Base-by-base conservation (phyloP, 1,140 invertebrate species). In the Linepithema humile region DNA sequence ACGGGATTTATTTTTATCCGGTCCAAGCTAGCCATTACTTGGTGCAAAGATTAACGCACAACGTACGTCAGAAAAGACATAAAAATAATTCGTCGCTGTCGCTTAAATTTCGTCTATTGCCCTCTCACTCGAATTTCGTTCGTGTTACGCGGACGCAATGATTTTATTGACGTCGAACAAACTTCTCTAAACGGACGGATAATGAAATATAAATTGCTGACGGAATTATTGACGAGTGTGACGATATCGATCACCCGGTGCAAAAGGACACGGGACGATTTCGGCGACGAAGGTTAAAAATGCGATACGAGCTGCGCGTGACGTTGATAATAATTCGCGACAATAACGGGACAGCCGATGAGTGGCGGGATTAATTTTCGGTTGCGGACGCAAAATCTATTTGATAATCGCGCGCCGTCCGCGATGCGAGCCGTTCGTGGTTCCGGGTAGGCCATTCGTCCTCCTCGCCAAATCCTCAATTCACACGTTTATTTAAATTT, bases 121-220 rank as follows among this genome's bases (percentile, higher is more conserved):
- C 7, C 23, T 15, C 1, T 38, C 12, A 23, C 53, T 23, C 32
- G n/a, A n/a, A n/a, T n/a, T 29, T 48, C 48, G 12, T 62, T 10
- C 9, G 29, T 35, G n/a, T 74, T 74, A 20, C 48, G 23, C 74
- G 35, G 23, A 40, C 45, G 40, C 48, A 48, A 32, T 67, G 64
- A 80, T 69, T 80, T 45, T 64, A 69, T 80, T 80, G 75, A 80
- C 48, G 29, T 77, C 59, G 57, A 48, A 77, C 73, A 77, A 20
- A 48, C 23, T 15, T 17, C 32, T 69, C 48, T 69, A 70, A 80
- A 69, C 75, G 75, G 75, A 53, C 64, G 62, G 26, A 40, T 55
- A 70, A 80, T 69, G 70, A 80, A 55, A 70, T 40, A 70, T 80
- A 69, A 80, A 80, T 80, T 48, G 57, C 64, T 35, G 35, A 35